phyloP scores from a whole-genome alignment of 2,113 vertebrate genomes.

The Candoia aspera region DNA sequence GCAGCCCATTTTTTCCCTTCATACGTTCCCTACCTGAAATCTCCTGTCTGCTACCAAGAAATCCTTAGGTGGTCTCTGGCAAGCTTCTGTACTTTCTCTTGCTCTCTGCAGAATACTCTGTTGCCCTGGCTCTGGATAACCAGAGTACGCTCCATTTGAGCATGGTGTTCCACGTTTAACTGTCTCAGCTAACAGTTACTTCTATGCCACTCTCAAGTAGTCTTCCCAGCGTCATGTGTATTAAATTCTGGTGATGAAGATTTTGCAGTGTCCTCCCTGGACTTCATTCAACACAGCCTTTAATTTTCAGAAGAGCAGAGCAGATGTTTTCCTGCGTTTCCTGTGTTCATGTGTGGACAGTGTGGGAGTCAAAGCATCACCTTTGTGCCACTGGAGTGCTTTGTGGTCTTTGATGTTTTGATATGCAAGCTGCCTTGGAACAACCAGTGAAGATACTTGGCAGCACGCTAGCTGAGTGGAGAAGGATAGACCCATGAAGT shows the following conservation, averaged over 20 bases:
- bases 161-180: background rate
- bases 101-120: background rate
- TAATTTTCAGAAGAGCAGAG: background rate
- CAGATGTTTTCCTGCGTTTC: background rate
- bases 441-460: background rate
- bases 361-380: background rate
- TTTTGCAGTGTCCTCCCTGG: background rate
- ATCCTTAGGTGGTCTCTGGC: background rate
- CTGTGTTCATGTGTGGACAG: background rate
- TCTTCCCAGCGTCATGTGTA: background rate
- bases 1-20: background rate
- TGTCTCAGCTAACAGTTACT: background rate
- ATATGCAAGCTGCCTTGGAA: background rate
- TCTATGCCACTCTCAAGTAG: background rate
- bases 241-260: no score
- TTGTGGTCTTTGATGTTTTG: background rate
- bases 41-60: background rate
- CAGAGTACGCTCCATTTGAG: background rate
- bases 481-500: constrained; percentile 50
- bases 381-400: background rate
- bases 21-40: background rate
- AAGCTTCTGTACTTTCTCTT: background rate
- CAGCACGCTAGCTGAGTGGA: constrained; percentile 36
- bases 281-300: background rate
- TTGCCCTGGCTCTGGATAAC: background rate